These are phyloP conservation scores for Cheilosia scutellata DNA, from an alignment of 2,888 invertebrate species.

Conservation along the genomic window DNA sequence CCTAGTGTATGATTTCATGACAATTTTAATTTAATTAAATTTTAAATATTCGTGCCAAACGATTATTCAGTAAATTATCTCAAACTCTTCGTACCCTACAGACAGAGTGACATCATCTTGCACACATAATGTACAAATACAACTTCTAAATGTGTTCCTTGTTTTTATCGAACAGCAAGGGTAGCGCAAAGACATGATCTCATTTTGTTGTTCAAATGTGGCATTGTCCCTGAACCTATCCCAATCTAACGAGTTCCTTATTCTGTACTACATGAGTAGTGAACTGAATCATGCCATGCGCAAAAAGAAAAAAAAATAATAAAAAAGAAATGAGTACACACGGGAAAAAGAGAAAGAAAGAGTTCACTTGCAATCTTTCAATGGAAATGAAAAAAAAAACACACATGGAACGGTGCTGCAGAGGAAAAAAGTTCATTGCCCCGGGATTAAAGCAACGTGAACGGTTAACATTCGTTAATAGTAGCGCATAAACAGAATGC, in stretches of 20 bases:
- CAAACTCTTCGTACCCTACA: slow-evolving; percentile 10
- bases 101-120: slow-evolving; percentile 35
- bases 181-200: slow-evolving; percentile 50
- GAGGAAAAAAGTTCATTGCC: slow-evolving; percentile 69
- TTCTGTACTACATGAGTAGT: slow-evolving; percentile 47
- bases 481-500: slow-evolving; percentile 59
- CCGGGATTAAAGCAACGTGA: slow-evolving; percentile 57
- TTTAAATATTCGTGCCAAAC: slow-evolving; percentile 49
- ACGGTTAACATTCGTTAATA: slow-evolving; percentile 68
- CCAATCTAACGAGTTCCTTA: slow-evolving; percentile 64
- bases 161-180: slow-evolving; percentile 20
- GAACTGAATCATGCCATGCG: slow-evolving; percentile 64
- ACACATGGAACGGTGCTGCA: slow-evolving; percentile 52
- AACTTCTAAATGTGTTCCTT: not conserved
- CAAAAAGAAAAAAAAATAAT: slow-evolving; percentile 33
- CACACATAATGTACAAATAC: not conserved
- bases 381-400: slow-evolving; percentile 31
- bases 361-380: slow-evolving; percentile 66
- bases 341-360: slow-evolving; percentile 48
- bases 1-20: not conserved
- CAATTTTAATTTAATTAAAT: slow-evolving; percentile 53
- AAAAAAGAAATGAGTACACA: slow-evolving; percentile 7
- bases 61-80: slow-evolving; percentile 1
- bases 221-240: slow-evolving; percentile 73
- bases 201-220: slow-evolving; percentile 58